Base-by-base conservation (phyloP, 2,797 vertebrate genomes). In the Pogonophryne albipinna region DNA sequence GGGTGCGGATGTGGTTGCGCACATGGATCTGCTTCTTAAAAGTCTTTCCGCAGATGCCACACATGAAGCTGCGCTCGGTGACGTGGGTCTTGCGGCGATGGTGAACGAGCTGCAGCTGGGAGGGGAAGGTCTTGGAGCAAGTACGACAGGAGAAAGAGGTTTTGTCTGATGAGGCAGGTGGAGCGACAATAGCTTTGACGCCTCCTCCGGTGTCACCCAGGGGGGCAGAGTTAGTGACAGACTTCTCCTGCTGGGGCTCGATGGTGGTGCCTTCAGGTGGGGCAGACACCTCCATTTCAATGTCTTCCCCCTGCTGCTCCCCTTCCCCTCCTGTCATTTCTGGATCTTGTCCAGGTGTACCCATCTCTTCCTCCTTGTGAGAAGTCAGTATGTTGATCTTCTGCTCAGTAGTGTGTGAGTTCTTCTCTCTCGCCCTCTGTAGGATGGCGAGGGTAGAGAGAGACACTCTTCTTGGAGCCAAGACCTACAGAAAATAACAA, bases 1-100 rank as follows among this genome's bases (percentile, higher is more conserved):
- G 97, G 0, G 96, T 98, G 16, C 96, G 95, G 58, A 96, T 89
- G 87, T 99, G 97, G 83, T 97, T 97, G 9, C 94, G 94, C 41
- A 97, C 93, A 0, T 98, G 96, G 57, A 97, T 95, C 84, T 94
- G 95, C 89, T 97, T 97, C 90, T 96, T 97, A 76, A 98, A 98
- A 27, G 95, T 92, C 86, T 97, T 97, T 19, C 95, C 94, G 0
- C 97, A 98, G 12, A 97, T 86, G 10, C 92, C 95, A 1, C 97
- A 98, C n/a, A 95, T 74, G 64, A 98, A 97, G 74, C 93, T 94
- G 31, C 96, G 94, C 82, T 97, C 96, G 0, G 92, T 56, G 6
- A 86, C 91, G 0, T 98, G 97, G 0, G 95, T 91, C 0, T 95
- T 93, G 1, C 94, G 94, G 0, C 95, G 93, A 74, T 97, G 97